Evolutionary conservation across 1,140 invertebrate species (phyloP).

Genomic region (Anagrus nilaparvatae): DNA sequence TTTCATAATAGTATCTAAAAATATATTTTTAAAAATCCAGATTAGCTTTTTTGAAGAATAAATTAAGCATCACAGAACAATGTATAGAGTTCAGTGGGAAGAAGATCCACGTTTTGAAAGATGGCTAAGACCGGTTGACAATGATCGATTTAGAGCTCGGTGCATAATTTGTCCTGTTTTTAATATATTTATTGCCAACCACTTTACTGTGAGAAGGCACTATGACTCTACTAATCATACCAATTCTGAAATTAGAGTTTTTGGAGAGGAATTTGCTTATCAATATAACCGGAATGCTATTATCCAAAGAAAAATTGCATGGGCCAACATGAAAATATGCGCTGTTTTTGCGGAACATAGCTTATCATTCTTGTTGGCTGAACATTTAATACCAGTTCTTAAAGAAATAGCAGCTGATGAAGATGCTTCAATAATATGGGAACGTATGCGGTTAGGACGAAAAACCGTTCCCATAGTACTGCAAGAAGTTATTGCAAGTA

Average conservation of each 20-base stretch:
- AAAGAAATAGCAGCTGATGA: neutral
- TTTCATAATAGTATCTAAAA: no score
- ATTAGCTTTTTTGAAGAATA: no score
- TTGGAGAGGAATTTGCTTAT: neutral
- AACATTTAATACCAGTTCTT: constrained; percentile 6
- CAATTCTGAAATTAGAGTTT: neutral
- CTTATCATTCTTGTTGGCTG: constrained; percentile 1
- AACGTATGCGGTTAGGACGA: neutral
- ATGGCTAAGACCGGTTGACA: neutral
- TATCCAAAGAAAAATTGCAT: neutral
- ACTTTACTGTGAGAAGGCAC: neutral
- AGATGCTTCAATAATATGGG: neutral
- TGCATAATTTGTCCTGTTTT: neutral
- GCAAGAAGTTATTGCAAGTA: neutral
- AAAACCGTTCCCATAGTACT: neutral
- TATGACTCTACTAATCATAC: neutral
- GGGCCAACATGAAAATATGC: neutral
- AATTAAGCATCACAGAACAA: neutral
- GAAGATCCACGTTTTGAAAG: neutral
- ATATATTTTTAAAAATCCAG: no score
- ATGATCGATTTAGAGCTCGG: neutral
- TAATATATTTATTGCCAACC: neutral
- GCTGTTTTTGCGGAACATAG: constrained; percentile 2
- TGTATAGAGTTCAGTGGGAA: neutral
- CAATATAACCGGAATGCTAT: no score